Evolutionary conservation across 1,140 invertebrate genomes (phyloP), one percentile per base, ranked within the genome.

Genomic region (Thalassaphorura encarpata): DNA sequence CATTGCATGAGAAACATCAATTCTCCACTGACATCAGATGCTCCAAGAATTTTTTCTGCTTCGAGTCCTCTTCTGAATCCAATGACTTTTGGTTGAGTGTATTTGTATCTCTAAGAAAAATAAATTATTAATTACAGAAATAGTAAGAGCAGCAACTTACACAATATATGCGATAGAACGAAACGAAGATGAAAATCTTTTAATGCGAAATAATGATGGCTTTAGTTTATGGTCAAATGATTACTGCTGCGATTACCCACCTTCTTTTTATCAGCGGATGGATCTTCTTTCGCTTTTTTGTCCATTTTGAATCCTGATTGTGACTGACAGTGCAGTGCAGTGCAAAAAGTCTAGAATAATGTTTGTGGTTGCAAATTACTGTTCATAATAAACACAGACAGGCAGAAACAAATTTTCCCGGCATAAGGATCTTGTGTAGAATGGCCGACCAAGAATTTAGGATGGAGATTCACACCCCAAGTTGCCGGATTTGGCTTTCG

Each of bases 1-100:
- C 92, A 97, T 72, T 96, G 96, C 84, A 97, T 94, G 1, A 97
- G 74, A 70, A 96, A 96, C 88, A 96, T 93, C 0, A 97, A 71
- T 70, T 94, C 87, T 0, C 92, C 92, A 53, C 83, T 87, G 19
- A 88, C 23, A 11, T 29, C 91, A 57, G 92, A 96, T 8, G 91
- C 92, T 24, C 88, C 92, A 67, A 96, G 87, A 58, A 96, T 95
- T 70, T 87, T 86, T 63, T 95, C 90, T 3, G 91, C 88, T 53
- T 92, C 85, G 5, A 95, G 72, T 15, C 87, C 87, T 65, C 89
- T 77, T 64, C 94, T 89, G 73, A 95, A 96, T 5, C 91, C 92
- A 36, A 6, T 8, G 15, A 11, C n/a, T n/a, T 36, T 45, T 45
- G 42, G 13, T 13, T 45, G 33, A 8, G 33, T n/a, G n/a, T 36